Conservation (phyloP, 2,113 vertebrate genomes). For the Salvelinus namaycush region DNA sequence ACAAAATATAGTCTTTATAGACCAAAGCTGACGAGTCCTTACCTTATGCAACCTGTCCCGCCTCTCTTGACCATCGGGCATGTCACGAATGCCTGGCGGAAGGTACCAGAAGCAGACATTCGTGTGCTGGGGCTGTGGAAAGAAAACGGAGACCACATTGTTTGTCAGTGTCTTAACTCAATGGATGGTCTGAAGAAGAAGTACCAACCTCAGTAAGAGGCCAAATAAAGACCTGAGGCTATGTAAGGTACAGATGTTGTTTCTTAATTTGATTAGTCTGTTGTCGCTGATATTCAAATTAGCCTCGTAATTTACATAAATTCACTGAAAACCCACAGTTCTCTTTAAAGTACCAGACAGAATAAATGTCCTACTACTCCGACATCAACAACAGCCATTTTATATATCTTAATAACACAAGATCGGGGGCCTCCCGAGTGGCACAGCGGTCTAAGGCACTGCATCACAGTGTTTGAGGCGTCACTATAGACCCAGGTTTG, state of each 20-base stretch:
- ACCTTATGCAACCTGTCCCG: constrained; percentile 91
- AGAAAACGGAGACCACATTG: neutral
- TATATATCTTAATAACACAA: no score
- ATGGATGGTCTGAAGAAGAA: constrained; percentile 56
- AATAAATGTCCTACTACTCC: no score
- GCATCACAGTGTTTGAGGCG: no score
- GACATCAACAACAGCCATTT: no score
- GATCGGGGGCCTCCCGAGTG: no score
- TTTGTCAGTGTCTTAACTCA: constrained; percentile 51
- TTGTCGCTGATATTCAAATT: no score
- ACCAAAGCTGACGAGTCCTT: constrained; percentile 18
- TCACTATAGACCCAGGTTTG: no score
- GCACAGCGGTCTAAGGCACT: no score
- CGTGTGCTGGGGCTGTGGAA: constrained; percentile 92
- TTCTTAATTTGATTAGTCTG: no score
- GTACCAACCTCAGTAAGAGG: constrained; percentile 18
- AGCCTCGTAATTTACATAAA: no score
- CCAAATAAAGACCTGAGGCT: neutral
- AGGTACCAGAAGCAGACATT: constrained; percentile 99
- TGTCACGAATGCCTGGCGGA: constrained; percentile 85
- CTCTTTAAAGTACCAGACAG: no score
- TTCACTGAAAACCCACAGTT: no score
- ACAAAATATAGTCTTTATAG: constrained; percentile 16
- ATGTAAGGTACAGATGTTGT: neutral
- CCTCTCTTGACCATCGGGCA: constrained; percentile 84